Conservation (phyloP, 1,140 invertebrate species). For the Riptortus pedestris region DNA sequence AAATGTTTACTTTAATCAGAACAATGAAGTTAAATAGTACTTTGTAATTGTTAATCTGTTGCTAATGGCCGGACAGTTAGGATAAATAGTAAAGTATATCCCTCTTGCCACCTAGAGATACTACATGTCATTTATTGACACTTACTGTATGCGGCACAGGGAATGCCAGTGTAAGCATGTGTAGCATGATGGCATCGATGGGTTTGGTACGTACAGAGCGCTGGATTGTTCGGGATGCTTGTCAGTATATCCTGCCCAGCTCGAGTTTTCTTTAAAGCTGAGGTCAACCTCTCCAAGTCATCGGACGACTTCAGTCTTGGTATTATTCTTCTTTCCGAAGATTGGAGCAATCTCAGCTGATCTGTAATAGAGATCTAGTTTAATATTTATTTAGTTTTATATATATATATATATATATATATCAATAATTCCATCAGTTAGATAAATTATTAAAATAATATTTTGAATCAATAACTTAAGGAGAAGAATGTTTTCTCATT, state of each 20-base stretch:
- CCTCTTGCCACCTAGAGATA: too few species aligned
- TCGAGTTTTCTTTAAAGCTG: constrained; percentile 37
- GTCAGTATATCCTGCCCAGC: constrained; percentile 33
- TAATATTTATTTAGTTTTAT: background rate
- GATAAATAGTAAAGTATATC: too few species aligned
- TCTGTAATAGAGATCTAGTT: too few species aligned
- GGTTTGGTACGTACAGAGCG: constrained; percentile 65
- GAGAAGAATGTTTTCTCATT: background rate
- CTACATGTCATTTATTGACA: too few species aligned
- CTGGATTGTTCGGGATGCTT: constrained; percentile 43
- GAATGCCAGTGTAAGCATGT: constrained; percentile 80
- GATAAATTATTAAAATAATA: background rate
- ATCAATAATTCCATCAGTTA: background rate
- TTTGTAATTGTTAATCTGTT: too few species aligned
- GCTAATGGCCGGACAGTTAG: too few species aligned
- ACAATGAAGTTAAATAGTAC: too few species aligned
- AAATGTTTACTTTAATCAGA: too few species aligned
- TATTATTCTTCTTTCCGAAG: constrained; percentile 40
- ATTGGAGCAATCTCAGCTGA: constrained; percentile 66
- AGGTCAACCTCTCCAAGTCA: constrained; percentile 50
- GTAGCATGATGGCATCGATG: constrained; percentile 80
- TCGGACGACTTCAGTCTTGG: constrained; percentile 42
- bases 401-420: background rate
- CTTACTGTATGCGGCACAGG: constrained; percentile 67
- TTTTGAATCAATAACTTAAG: background rate